Base-by-base conservation (phyloP, 2,797 vertebrate species). In the Amblyopsis hoosieri region DNA sequence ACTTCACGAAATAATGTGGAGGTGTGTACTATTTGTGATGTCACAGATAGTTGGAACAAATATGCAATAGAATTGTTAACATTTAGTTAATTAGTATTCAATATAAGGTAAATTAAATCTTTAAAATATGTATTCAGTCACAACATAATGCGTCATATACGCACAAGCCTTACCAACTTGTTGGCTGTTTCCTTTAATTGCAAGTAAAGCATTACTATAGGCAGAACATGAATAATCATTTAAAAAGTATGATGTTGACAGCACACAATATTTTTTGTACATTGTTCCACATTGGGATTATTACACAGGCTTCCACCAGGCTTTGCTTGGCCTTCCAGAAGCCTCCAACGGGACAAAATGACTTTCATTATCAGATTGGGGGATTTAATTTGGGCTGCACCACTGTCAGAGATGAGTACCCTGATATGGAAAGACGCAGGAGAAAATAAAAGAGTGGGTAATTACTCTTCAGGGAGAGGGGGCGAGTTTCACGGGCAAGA, bases 291-390 rank as follows among this genome's bases (percentile, higher is more conserved):
- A 57, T 65, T 19, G 72, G 54, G 72, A 72, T 89, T 89, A 85
- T 89, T 85, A 83, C 75, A 67, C 3, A 15, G 74, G 64, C 75
- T 67, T 86, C 76, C 71, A 65, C 69, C 60, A 68, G 59, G 79
- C 78, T 85, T 89, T 90, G 88, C 88, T 81, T 88, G 85, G 83
- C 78, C 79, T 74, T 89, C 82, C 73, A 74, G 62, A 42, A 58
- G 69, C 75, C 78, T 87, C 81, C 83, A 78, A 75, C 53, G 63
- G 79, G 77, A 86, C 84, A 85, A 90, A 90, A 91, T 90, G 87
- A 87, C 85, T 87, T 91, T 85, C 87, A 88, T 90, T 91, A 90
- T 90, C 87, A 87, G 89, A 87, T 89, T 81, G 77, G 78, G 82
- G 84, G 79, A 90, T 90, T 90, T 90, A 91, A 91, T 91, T 91